These are phyloP conservation scores for Neopelma chrysocephalum DNA, from an alignment of 2,797 vertebrate genomes.

Conservation along the genomic window DNA sequence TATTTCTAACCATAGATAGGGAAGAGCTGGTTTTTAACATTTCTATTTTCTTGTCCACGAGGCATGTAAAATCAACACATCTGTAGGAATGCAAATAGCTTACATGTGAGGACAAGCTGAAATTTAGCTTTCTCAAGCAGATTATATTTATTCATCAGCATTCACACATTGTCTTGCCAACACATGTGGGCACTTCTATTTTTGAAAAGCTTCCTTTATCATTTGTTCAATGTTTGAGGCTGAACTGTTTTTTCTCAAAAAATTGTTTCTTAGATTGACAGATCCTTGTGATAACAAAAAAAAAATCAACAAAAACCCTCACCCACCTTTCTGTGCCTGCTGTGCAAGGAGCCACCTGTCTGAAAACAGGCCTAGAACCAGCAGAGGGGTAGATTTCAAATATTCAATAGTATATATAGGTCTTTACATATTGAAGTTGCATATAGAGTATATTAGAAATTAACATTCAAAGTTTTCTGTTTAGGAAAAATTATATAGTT, in stretches of 20 bases:
- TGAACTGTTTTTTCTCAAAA: constrained; percentile 46
- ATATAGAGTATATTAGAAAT: neutral
- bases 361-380: neutral
- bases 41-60: neutral
- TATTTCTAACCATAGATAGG: neutral
- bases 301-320: accelerated
- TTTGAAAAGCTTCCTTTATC: constrained; percentile 66
- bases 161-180: constrained; percentile 67
- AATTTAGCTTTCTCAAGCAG: constrained; percentile 60
- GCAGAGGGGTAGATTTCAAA: neutral
- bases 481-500: neutral
- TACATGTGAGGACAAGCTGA: constrained; percentile 50
- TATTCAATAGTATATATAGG: accelerated
- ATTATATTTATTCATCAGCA: constrained; percentile 38
- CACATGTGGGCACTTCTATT: constrained; percentile 63
- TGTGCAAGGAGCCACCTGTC: neutral
- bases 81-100: constrained; percentile 53
- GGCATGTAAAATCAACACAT: constrained; percentile 30
- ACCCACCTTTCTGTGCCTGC: neutral
- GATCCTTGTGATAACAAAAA: neutral
- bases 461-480: neutral
- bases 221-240: constrained; percentile 60
- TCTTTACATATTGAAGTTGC: neutral
- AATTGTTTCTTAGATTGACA: constrained; percentile 34
- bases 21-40: neutral